Evolutionary conservation across 1,140 invertebrate species (phyloP).

Genomic region (Sitobion miscanthi): DNA sequence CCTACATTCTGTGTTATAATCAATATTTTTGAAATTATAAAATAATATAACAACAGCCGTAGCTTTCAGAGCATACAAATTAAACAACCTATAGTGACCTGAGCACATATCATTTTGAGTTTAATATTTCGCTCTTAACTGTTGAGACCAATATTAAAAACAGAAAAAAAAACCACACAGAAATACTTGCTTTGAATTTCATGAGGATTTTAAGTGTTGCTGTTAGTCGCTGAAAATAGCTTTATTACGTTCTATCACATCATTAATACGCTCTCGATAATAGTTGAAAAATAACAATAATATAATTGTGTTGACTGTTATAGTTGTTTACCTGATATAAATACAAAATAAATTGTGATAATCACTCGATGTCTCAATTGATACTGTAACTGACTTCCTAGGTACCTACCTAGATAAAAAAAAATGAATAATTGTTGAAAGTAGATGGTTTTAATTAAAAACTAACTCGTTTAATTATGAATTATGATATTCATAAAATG

Average conservation of each 20-base stretch:
- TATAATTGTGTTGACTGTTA: not conserved
- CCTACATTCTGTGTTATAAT: not conserved
- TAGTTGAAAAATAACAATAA: not conserved
- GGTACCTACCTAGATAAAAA: not conserved
- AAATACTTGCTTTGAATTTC: not conserved
- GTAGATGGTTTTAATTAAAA: not conserved
- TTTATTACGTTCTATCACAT: not conserved
- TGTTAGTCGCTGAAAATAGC: not conserved
- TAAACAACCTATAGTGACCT: not conserved
- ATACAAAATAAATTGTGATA: not conserved
- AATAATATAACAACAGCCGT: not conserved
- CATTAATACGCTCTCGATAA: too few species aligned
- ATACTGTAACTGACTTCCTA: not conserved
- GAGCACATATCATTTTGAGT: not conserved
- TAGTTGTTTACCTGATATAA: not conserved
- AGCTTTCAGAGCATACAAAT: not conserved
- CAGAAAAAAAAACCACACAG: not conserved
- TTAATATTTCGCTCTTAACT: not conserved
- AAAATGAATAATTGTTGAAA: not conserved
- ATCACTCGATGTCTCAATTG: not conserved
- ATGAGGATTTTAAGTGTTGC: not conserved
- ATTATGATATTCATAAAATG: not conserved
- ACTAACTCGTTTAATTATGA: not conserved
- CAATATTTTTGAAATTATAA: not conserved
- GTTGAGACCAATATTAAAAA: not conserved